These are phyloP conservation scores for Azorinus chamasolen DNA, from an alignment of 2,888 invertebrate genomes.

Conservation along the genomic window DNA sequence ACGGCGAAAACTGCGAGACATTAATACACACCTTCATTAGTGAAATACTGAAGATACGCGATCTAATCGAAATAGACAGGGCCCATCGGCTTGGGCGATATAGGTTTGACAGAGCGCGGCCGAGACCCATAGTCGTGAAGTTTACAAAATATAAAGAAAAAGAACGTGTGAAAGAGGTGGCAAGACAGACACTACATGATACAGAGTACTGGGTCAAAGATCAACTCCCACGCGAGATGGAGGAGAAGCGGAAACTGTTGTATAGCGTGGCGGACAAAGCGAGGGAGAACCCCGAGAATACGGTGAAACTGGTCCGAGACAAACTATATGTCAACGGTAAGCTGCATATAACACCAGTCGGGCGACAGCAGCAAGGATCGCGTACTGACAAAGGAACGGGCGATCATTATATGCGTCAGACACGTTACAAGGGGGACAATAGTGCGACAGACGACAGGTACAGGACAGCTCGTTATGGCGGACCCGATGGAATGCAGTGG, in stretches of 20 bases:
- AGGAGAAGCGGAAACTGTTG: constrained; percentile 9
- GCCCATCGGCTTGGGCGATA: constrained; percentile 15
- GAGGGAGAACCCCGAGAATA: constrained; percentile 1
- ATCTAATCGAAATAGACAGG: constrained; percentile 10
- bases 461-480: too few species aligned
- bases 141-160: constrained; percentile 17
- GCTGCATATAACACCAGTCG: too few species aligned
- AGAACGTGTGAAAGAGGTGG: constrained; percentile 1
- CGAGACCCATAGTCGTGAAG: constrained; percentile 15
- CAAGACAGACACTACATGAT: constrained; percentile 3
- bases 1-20: too few species aligned
- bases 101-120: not conserved
- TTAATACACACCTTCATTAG: too few species aligned
- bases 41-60: constrained; percentile 4
- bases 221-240: constrained; percentile 16
- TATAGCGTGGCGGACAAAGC: constrained; percentile 9
- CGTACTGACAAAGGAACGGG: too few species aligned
- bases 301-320: too few species aligned
- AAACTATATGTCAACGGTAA: too few species aligned
- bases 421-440: too few species aligned
- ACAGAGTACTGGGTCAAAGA: constrained; percentile 15
- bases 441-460: too few species aligned
- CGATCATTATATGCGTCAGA: too few species aligned
- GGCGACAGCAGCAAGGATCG: too few species aligned
- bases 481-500: too few species aligned